phyloP scores from a whole-genome alignment of 1,140 invertebrate species.

The Halictus rubicundus region DNA sequence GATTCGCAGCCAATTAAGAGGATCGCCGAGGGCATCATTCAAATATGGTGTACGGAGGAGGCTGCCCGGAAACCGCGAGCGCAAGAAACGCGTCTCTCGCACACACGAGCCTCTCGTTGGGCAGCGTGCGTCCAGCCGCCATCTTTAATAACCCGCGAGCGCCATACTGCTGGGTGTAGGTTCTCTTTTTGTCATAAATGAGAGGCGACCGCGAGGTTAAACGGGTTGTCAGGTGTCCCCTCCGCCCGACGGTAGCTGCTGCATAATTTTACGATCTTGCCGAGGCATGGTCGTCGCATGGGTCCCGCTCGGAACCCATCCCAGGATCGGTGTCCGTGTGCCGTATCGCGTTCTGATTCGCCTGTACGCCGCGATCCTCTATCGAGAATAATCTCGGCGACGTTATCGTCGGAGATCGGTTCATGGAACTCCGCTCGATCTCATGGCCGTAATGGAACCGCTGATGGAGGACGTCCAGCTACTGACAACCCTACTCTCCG shows the following conservation, averaged over 20 bases:
- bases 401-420: too few species aligned
- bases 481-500: too few species aligned
- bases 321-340: too few species aligned
- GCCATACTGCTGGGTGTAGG: conserved; percentile 69
- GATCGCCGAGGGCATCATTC: conserved; percentile 60
- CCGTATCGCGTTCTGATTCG: too few species aligned
- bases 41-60: conserved; percentile 69
- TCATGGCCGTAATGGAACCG: too few species aligned
- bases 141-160: conserved; percentile 77
- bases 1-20: not conserved
- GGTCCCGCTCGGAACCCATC: too few species aligned
- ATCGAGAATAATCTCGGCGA: too few species aligned
- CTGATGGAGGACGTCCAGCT: too few species aligned
- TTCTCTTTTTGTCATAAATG: conserved; percentile 75
- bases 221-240: conserved; percentile 75
- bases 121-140: conserved; percentile 56
- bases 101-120: conserved; percentile 42
- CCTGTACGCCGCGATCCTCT: conserved; percentile 3
- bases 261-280: conserved; percentile 75
- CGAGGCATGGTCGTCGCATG: conserved; percentile 19
- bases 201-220: conserved; percentile 74
- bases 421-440: too few species aligned
- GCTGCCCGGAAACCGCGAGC: not conserved
- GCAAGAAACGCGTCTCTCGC: conserved; percentile 53
- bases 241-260: conserved; percentile 62